Evolutionary conservation across 1,140 invertebrate genomes (phyloP).

Genomic region (Caenorhabditis remanei): DNA sequence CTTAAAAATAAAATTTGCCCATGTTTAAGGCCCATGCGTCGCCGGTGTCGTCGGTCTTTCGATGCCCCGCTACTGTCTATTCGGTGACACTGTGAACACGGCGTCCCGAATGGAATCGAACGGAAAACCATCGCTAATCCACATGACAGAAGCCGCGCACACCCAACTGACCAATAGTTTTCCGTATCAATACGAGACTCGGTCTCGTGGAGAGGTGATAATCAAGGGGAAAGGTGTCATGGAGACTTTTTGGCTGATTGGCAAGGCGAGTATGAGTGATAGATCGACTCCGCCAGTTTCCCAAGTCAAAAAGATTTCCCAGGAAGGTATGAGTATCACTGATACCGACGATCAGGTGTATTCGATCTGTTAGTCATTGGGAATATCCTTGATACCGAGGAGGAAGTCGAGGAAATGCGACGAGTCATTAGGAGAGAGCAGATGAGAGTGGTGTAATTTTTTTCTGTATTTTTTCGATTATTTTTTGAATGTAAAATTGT

Average conservation of each 20-base stretch:
- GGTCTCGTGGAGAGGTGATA: conserved; percentile 62
- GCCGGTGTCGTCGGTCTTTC: conserved; percentile 78
- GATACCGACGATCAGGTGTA: neutral
- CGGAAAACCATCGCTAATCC: conserved; percentile 87
- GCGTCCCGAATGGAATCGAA: conserved; percentile 88
- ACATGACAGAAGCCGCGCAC: conserved; percentile 76
- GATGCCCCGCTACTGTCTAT: conserved; percentile 80
- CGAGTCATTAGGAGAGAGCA: neutral
- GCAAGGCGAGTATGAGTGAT: conserved; percentile 12
- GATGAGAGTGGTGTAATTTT: neutral
- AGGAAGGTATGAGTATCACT: neutral
- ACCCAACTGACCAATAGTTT: neutral
- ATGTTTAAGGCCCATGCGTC: conserved; percentile 33
- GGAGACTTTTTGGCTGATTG: conserved; percentile 58
- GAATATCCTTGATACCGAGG: neutral
- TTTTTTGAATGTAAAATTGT: too few relatives aligned
- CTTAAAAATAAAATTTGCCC: too few relatives aligned
- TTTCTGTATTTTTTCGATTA: too few relatives aligned
- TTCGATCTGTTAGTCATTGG: conserved; percentile 5
- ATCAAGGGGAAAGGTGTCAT: conserved; percentile 66
- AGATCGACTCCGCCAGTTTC: conserved; percentile 4
- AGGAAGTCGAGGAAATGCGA: neutral
- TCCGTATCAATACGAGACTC: conserved; percentile 37
- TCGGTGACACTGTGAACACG: conserved; percentile 93
- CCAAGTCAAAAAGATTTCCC: neutral